Percentiles rank a stretch among this genome's conserved stretches.
These are phyloP conservation scores for Melipona beecheii DNA, from an alignment of 2,888 invertebrate species.

Conservation along the genomic window DNA sequence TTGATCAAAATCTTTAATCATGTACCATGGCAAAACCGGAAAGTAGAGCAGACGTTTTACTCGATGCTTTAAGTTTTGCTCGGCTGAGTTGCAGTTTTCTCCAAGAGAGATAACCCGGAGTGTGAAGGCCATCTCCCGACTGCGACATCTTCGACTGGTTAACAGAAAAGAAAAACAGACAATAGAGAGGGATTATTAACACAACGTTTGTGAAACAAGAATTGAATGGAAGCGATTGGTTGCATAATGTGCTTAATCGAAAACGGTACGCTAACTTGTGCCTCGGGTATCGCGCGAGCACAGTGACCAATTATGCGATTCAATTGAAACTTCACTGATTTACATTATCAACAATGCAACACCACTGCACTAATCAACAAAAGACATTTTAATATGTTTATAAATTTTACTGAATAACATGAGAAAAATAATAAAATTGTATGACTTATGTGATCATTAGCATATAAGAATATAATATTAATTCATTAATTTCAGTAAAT, in stretches of 20 bases:
- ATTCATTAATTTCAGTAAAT: neutral
- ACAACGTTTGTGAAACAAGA: neutral
- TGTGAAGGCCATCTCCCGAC: conserved; percentile 91
- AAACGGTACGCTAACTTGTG: conserved; percentile 24
- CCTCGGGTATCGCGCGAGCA: conserved; percentile 18
- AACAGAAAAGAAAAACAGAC: conserved; percentile 44
- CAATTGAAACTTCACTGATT: conserved; percentile 39
- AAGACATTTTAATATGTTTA: conserved; percentile 12
- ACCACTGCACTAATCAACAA: conserved; percentile 6
- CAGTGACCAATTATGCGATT: conserved; percentile 31
- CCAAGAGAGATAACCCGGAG: conserved; percentile 94
- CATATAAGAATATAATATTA: neutral
- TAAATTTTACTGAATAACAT: neutral
- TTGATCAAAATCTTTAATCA: conserved; percentile 8
- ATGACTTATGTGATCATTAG: neutral
- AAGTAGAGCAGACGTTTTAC: conserved; percentile 97
- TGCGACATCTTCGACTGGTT: conserved; percentile 90
- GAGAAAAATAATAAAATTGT: neutral
- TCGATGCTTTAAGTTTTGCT: conserved; percentile 98
- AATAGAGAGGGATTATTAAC: conserved; percentile 27
- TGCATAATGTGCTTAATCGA: conserved; percentile 18
- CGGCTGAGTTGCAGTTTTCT: conserved; percentile 96
- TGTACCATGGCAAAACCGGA: conserved; percentile 99
- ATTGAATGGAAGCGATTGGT: conserved; percentile 8
- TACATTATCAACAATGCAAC: conserved; percentile 26